Conservation (phyloP, 2,888 invertebrate species). For the Eubasilissa splendida region DNA sequence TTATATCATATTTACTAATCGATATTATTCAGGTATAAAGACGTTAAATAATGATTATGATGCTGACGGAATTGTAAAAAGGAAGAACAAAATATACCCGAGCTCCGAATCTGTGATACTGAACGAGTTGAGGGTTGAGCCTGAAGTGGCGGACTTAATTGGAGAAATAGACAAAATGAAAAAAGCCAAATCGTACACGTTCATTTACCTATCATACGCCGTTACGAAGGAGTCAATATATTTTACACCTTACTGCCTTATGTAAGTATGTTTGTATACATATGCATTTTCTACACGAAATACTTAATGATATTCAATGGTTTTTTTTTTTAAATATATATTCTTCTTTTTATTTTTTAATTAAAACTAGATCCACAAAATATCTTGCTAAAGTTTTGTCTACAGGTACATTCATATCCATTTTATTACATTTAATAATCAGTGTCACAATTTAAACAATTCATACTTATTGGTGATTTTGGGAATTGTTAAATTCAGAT, state of each 20-base stretch:
- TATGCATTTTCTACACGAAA: not conserved
- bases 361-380: too few species aligned
- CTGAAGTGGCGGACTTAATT: constrained; percentile 67
- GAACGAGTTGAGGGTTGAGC: constrained; percentile 60
- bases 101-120: not conserved
- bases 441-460: too few species aligned
- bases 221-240: constrained; percentile 81
- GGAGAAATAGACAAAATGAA: constrained; percentile 72
- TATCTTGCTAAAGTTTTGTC: too few species aligned
- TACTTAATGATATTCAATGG: not conserved
- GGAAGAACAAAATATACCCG: constrained; percentile 58
- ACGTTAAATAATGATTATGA: not conserved
- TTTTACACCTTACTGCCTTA: constrained; percentile 83
- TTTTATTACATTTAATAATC: too few species aligned
- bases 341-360: not conserved
- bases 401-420: too few species aligned
- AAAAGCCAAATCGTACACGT: constrained; percentile 74
- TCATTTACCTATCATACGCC: constrained; percentile 84
- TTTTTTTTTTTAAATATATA: not conserved
- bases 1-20: not conserved
- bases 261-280: constrained; percentile 67
- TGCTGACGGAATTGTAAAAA: constrained; percentile 60
- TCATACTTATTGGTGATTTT: too few species aligned
- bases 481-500: not conserved
- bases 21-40: not conserved